A percentile compares a stretch with the other conserved stretches of the same genome.
phyloP scores from a whole-genome alignment of 2,888 invertebrate genomes.

The Agriopis leucophaearia region DNA sequence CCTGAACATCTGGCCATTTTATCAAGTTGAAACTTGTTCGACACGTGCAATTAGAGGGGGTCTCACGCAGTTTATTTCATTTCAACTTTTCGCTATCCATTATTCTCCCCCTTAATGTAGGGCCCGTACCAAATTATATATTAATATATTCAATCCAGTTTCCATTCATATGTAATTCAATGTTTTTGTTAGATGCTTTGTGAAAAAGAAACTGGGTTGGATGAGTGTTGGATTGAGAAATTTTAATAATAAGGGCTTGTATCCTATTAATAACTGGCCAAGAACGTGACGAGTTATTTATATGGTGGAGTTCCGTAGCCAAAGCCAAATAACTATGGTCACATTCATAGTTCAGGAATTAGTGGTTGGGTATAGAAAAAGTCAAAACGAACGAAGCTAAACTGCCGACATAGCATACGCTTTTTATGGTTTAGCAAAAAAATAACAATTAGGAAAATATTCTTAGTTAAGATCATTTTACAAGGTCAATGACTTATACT shows the following conservation, averaged over 20 bases:
- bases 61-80: conserved; percentile 64
- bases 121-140: conserved; percentile 82
- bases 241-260: conserved; percentile 77
- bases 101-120: conserved; percentile 78
- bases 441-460: too few species aligned
- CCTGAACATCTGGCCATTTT: conserved; percentile 57
- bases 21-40: conserved; percentile 74
- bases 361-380: too few species aligned
- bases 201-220: conserved; percentile 78
- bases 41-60: conserved; percentile 74
- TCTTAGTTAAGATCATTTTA: too few species aligned
- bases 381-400: too few species aligned
- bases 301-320: too few species aligned
- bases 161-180: conserved; percentile 82
- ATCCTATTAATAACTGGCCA: conserved; percentile 51
- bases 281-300: too few species aligned
- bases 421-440: too few species aligned
- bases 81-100: conserved; percentile 77
- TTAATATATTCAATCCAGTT: conserved; percentile 85
- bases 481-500: too few species aligned
- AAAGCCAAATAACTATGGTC: too few species aligned
- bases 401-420: too few species aligned
- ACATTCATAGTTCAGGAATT: too few species aligned
- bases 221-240: conserved; percentile 80
- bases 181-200: conserved; percentile 78